Percentiles rank a stretch among this genome's conserved stretches.
Conservation (phyloP, 2,888 invertebrate species). For the Microdon myrmicae region DNA sequence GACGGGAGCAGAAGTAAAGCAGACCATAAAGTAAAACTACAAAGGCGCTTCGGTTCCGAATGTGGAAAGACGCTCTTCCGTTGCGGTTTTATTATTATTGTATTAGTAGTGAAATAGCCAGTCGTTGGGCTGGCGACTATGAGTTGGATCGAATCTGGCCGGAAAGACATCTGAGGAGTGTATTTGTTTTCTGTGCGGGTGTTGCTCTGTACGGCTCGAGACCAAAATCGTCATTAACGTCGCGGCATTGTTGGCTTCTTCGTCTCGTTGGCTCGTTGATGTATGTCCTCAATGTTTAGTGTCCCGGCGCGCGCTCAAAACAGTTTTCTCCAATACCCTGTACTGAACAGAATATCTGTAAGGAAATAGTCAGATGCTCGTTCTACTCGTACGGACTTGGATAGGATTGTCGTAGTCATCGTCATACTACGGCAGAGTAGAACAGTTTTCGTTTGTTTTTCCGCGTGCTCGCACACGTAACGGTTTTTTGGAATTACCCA, state of each 20-base stretch:
- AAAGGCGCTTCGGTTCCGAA: conserved; percentile 37
- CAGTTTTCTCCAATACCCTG: conserved; percentile 51
- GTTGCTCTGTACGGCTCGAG: conserved; percentile 32
- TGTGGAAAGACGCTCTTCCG: conserved; percentile 42
- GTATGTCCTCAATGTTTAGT: conserved; percentile 40
- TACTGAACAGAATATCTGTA: conserved; percentile 28
- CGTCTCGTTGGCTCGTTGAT: conserved; percentile 21
- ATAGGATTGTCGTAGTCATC: background rate
- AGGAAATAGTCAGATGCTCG: conserved; percentile 27
- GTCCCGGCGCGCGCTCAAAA: conserved; percentile 56
- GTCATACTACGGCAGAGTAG: conserved; percentile 53
- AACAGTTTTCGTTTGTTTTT: conserved; percentile 68
- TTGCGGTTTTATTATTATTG: conserved; percentile 3
- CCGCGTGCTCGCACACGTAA: conserved; percentile 68
- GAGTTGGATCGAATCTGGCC: conserved; percentile 27
- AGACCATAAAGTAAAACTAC: conserved; percentile 27
- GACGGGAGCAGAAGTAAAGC: conserved; percentile 34
- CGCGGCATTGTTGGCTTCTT: conserved; percentile 17
- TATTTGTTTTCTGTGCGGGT: conserved; percentile 15
- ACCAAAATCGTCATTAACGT: conserved; percentile 24
- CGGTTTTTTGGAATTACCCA: conserved; percentile 50
- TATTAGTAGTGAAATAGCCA: too few relatives aligned
- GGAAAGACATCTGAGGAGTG: conserved; percentile 21
- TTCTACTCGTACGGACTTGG: conserved; percentile 40
- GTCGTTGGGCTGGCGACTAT: conserved; percentile 2